phyloP scores from a whole-genome alignment of 2,888 invertebrate species.

The Ectemnius continuus region DNA sequence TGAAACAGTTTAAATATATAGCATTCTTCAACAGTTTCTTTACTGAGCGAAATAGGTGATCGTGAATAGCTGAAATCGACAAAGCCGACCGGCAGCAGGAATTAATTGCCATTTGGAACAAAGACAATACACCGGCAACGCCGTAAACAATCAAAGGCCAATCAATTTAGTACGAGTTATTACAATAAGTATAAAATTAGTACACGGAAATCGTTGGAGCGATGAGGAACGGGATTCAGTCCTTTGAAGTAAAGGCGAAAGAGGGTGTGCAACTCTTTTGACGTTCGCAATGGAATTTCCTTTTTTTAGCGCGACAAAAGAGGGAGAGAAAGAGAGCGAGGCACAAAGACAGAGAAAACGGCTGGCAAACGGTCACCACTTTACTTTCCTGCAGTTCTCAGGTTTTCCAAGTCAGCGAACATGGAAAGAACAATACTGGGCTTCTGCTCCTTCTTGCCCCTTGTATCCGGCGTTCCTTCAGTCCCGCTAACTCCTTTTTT shows the following conservation, averaged over 20 bases:
- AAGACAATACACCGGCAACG: not conserved
- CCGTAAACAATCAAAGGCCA: constrained; percentile 10
- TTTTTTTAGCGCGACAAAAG: constrained; percentile 34
- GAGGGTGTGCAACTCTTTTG: constrained; percentile 11
- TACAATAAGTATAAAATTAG: not conserved
- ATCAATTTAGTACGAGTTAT: constrained; percentile 5
- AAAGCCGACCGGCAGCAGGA: too few relatives aligned
- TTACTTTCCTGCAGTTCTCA: constrained; percentile 66
- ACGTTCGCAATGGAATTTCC: constrained; percentile 39
- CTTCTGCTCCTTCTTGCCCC: not conserved
- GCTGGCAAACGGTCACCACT: constrained; percentile 22
- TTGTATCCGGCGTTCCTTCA: constrained; percentile 18
- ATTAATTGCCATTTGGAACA: too few relatives aligned
- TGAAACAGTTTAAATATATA: too few relatives aligned
- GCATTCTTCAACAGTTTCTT: too few relatives aligned
- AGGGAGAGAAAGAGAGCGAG: constrained; percentile 11
- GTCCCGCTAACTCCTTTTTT: not conserved
- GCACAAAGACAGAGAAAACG: too few relatives aligned
- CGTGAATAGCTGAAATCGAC: too few relatives aligned
- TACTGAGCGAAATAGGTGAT: too few relatives aligned
- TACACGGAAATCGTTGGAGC: too few relatives aligned
- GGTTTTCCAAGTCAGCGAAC: constrained; percentile 57
- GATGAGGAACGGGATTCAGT: too few relatives aligned
- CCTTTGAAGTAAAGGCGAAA: constrained; percentile 3
- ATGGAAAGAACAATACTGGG: constrained; percentile 50